Base-by-base conservation (phyloP, 2,113 vertebrate species). In the Bostrychus sinensis region DNA sequence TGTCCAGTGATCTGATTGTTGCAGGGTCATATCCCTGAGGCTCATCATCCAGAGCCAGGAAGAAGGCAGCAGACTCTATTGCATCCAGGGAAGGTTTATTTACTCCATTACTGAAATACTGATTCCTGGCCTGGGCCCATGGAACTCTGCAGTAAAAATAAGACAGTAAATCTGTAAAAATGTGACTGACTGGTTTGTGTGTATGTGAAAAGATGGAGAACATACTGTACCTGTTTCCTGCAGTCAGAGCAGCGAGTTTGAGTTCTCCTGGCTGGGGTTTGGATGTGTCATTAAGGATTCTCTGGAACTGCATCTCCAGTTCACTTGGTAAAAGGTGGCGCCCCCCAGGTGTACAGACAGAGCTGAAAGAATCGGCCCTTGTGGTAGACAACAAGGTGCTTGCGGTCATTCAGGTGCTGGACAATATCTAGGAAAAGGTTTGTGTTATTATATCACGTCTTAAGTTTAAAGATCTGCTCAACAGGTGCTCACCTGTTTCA, bases 371-470 rank as follows among this genome's bases (percentile, higher is more conserved):
- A 96, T 9, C 96, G 93, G 2, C 96, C 96, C 32, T 80, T 86
- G 91, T 98, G 94, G 88, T 94, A 96, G 30, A 97, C 94, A 0
- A 94, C 90, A 83, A 97, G 72, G 36, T 98, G 95, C 50, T 94
- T 94, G 74, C 95, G 93, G 57, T 98, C 94, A 0, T 78, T 61
- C 55, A 96, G 85, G 83, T 98, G 96, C 86, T 95, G 93, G 50
- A 97, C 88, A 16, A 86, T 66, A 50, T 98, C 96, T 98, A 84
- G 56, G 58, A 43, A 9, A 32, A 19, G 14, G 26, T 16, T 14
- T 1, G 13, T 12, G 12, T 39, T 16, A 14, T 8, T 14, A 39
- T 39, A 16, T 62, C 30, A 19, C 3, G 13, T 30, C n/a, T 66
- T 25, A 20, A 41, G 22, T 30, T 48, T 30, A 20, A 3, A 19